Conservation (phyloP, 2,113 vertebrate genomes). For the Spea bombifrons region DNA sequence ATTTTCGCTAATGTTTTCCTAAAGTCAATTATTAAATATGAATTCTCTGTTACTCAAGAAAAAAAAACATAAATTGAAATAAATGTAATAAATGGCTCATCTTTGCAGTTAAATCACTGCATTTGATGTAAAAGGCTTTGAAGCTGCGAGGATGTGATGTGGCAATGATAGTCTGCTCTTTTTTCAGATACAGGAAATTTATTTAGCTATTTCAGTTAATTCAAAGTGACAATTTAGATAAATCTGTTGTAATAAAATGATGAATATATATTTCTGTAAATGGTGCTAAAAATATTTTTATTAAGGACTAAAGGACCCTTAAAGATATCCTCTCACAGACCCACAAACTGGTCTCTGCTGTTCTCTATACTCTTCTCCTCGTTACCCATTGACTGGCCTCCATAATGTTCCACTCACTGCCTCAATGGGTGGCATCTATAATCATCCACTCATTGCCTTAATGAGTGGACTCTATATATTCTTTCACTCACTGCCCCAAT, state of each 20-base stretch:
- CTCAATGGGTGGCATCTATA: too few relatives aligned
- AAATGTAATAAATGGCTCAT: conserved; percentile 40
- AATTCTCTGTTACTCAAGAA: conserved; percentile 35
- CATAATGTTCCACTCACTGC: not conserved
- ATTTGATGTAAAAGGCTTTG: conserved; percentile 42
- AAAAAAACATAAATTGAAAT: conserved; percentile 43
- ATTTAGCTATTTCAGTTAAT: conserved; percentile 38
- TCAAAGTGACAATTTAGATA: conserved; percentile 39
- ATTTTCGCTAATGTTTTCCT: conserved; percentile 42
- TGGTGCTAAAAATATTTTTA: not conserved
- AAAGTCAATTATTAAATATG: conserved; percentile 47
- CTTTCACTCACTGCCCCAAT: too few relatives aligned
- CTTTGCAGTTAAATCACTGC: conserved; percentile 28
- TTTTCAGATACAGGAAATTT: conserved; percentile 29
- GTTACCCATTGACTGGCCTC: not conserved
- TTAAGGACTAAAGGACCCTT: not conserved
- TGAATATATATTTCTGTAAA: conserved; percentile 3
- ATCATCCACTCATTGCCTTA: too few relatives aligned
- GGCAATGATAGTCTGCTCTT: conserved; percentile 32
- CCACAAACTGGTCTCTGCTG: too few relatives aligned
- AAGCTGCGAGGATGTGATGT: conserved; percentile 34
- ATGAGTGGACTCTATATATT: too few relatives aligned
- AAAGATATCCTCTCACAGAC: not conserved
- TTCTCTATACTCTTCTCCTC: too few relatives aligned
- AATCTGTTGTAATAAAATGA: conserved; percentile 32